Evolutionary conservation across 2,888 invertebrate species (phyloP).

Genomic region (Gibbula magus): DNA sequence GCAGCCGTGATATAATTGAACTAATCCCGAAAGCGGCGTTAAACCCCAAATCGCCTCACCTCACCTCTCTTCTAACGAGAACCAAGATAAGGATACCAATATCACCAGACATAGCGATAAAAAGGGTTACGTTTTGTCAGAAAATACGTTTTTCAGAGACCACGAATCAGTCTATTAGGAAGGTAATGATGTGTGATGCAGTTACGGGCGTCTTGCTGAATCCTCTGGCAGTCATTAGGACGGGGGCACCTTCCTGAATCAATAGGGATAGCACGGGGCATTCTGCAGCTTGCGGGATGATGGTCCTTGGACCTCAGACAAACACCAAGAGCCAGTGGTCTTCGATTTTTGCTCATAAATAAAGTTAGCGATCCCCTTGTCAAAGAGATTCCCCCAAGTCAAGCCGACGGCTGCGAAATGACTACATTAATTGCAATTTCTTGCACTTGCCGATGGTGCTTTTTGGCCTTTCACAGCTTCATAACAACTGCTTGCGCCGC

Average conservation of each 20-base stretch:
- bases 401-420: neutral
- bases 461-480: too few species aligned
- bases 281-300: neutral
- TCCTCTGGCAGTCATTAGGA: neutral
- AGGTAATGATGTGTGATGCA: conserved; percentile 5
- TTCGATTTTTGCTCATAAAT: conserved; percentile 22
- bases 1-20: too few species aligned
- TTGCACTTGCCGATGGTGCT: neutral
- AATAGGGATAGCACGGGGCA: neutral
- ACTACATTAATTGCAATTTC: conserved; percentile 18
- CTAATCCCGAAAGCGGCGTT: too few species aligned
- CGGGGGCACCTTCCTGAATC: neutral
- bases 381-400: neutral
- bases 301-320: neutral
- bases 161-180: too few species aligned
- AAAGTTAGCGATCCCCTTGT: conserved; percentile 1
- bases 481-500: too few species aligned
- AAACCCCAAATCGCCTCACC: too few species aligned
- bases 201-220: neutral
- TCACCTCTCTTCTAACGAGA: too few species aligned
- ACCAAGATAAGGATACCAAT: too few species aligned
- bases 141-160: too few species aligned
- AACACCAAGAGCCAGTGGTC: neutral
- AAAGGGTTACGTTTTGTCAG: too few species aligned
- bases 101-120: too few species aligned